These are phyloP conservation scores for Podiceps cristatus DNA, from an alignment of 2,113 vertebrate species.

Conservation along the genomic window DNA sequence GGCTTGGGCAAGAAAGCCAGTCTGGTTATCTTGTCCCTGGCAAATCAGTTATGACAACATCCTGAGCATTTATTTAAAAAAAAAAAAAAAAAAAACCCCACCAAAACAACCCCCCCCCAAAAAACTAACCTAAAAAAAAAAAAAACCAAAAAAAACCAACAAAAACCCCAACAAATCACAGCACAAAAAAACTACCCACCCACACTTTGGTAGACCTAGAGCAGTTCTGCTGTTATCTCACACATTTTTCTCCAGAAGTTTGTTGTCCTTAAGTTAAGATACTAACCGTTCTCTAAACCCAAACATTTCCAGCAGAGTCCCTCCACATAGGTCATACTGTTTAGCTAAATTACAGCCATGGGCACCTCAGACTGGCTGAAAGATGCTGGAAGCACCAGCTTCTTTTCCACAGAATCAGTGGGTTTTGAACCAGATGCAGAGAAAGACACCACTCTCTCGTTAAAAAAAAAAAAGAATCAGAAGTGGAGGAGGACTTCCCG, in stretches of 20 bases:
- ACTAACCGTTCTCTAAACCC: not conserved
- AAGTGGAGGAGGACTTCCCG: not conserved
- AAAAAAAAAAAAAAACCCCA: not conserved
- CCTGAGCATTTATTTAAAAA: not conserved
- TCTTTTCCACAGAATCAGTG: not conserved
- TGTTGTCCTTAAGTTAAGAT: not conserved
- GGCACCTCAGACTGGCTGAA: not conserved
- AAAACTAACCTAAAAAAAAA: not conserved
- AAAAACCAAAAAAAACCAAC: not conserved
- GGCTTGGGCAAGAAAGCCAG: not conserved
- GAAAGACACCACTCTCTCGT: not conserved
- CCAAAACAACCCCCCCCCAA: too few species aligned
- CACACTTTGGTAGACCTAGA: not conserved
- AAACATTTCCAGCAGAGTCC: not conserved
- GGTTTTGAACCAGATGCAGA: not conserved
- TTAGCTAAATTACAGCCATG: accelerated
- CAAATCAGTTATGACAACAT: not conserved
- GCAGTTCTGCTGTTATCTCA: not conserved
- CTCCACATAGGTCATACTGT: not conserved
- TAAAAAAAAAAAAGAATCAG: not conserved
- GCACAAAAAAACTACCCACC: too few species aligned
- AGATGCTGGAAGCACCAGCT: not conserved
- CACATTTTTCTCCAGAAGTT: accelerated
- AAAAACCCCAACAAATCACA: too few species aligned
- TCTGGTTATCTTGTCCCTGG: not conserved